Evolutionary conservation across 2,888 invertebrate species (phyloP), one percentile per base, ranked within the genome.

Genomic region (Calameuta filiformis): DNA sequence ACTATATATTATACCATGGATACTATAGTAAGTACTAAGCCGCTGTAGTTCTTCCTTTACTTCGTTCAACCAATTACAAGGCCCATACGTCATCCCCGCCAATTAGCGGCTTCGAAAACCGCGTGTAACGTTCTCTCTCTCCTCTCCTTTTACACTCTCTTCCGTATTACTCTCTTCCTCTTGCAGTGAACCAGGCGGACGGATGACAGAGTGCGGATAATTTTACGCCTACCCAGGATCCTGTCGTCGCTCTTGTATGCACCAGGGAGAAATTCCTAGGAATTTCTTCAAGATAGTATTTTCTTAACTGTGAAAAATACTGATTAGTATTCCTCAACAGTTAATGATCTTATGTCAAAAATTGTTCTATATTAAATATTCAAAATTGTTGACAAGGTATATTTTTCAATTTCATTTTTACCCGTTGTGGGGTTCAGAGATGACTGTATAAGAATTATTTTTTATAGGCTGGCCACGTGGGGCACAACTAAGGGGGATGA

Each of bases 31-130:
- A 15, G 23, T 56, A 56, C 56, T 56, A 56, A 56, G 56, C 79
- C 56, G 40, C 31, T n/a, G 23, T n/a, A 79, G 76, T 76, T 79
- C 73, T 77, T 78, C 79, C 83, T 81, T 81, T 81, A 83, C 84
- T 83, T 90, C 91, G 87, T 91, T 91, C 87, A 83, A 83, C 85
- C 91, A 91, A 91, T 91, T 91, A 91, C 84, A 83, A 85, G 83
- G 82, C 84, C 88, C 87, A 90, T 91, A 87, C 85, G 86, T 91
- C 91, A 91, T 90, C 86, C 89, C 85, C 89, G 90, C 90, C 90
- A 91, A 91, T 91, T 91, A 91, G 90, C 84, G 86, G 73, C 82
- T 79, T 78, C 87, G 87, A 87, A 87, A 88, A 84, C 85, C 77
- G 81, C 80, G 78, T 80, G 78, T 77, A 79, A 75, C 76, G 68